Base-by-base conservation (phyloP, 2,888 invertebrate genomes). In the Dasypogon diadema region DNA sequence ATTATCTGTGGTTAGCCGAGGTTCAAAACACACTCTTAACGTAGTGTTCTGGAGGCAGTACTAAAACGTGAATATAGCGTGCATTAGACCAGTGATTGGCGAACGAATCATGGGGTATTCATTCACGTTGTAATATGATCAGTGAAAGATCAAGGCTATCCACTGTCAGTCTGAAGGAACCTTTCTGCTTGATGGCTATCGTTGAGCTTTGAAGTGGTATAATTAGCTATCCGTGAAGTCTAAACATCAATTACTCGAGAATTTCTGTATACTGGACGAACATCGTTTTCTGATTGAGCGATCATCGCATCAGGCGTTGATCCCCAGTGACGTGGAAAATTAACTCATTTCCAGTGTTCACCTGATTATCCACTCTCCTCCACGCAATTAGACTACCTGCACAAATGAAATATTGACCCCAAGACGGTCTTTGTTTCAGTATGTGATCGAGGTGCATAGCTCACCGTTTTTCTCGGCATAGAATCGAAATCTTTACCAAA, bases 61-160 rank as follows among this genome's bases (percentile, higher is more conserved):
- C n/a, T n/a, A n/a, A n/a, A n/a, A n/a, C n/a, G 1, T 30, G 34
- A 6, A 30, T 30, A 5, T 30, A 30, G 6, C 34, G 34, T 1
- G 34, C 34, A 30, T 30, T 30, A 10, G 34, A 30, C 34, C 10
- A 30, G 34, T 30, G 34, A 30, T 30, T 30, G 34, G 34, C 34
- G 10, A 30, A 30, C 34, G 10, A 30, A 30, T n/a, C n/a, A 30
- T 30, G 10, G 10, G 21, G 22, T 18, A 37, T 14, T 24, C n/a
- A 56, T 21, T 26, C 34, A 42, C 21, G 16, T 42, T 42, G 37
- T 37, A 42, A 22, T 37, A 65, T 24, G 65, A 48, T 46, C 48
- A 24, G 48, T 65, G 46, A 65, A 65, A 65, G 65, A 65, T 65
- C 65, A 65, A 65, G 65, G 65, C 46, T 65, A 48, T 37, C 60